A percentile compares a stretch with the other conserved stretches of the same genome.
These are phyloP conservation scores for Cylindroiulus punctatus DNA, from an alignment of 2,888 invertebrate species.

Conservation along the genomic window DNA sequence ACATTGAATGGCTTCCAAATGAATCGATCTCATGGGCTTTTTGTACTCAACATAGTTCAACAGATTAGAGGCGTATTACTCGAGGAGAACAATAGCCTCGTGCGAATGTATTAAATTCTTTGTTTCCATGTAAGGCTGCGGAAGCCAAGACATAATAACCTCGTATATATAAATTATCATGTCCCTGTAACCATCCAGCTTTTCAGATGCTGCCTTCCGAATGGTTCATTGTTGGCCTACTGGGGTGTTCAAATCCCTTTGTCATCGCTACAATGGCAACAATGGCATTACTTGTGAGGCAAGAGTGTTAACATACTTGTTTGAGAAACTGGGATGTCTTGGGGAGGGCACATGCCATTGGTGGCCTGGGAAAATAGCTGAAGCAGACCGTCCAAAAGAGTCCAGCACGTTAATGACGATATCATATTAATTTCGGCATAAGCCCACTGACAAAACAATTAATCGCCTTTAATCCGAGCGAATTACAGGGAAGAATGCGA, in stretches of 20 bases:
- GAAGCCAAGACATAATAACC: slow-evolving; percentile 34
- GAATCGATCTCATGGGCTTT: slow-evolving; percentile 29
- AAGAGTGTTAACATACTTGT: slow-evolving; percentile 36
- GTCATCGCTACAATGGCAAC: slow-evolving; percentile 7
- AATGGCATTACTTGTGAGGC: slow-evolving; percentile 14
- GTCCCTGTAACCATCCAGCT: slow-evolving; percentile 17
- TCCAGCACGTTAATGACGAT: not conserved
- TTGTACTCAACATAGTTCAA: not conserved
- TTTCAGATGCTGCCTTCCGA: not conserved
- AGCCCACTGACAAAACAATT: not conserved
- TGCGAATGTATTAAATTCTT: slow-evolving; percentile 42
- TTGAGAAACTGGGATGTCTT: not conserved
- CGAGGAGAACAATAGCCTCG: not conserved
- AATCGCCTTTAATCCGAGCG: slow-evolving; percentile 6
- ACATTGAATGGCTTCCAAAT: not conserved
- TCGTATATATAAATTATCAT: slow-evolving; percentile 35
- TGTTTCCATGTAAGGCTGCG: slow-evolving; percentile 4
- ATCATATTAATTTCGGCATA: not conserved
- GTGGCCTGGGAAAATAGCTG: not conserved
- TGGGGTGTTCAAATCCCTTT: slow-evolving; percentile 39
- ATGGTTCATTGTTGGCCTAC: slow-evolving; percentile 21
- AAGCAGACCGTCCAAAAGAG: not conserved
- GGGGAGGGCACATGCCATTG: not conserved
- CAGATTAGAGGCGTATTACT: slow-evolving; percentile 28
- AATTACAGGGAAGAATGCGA: not conserved